Conservation (phyloP, 1,140 invertebrate species). For the Xylocopa sonorina region DNA sequence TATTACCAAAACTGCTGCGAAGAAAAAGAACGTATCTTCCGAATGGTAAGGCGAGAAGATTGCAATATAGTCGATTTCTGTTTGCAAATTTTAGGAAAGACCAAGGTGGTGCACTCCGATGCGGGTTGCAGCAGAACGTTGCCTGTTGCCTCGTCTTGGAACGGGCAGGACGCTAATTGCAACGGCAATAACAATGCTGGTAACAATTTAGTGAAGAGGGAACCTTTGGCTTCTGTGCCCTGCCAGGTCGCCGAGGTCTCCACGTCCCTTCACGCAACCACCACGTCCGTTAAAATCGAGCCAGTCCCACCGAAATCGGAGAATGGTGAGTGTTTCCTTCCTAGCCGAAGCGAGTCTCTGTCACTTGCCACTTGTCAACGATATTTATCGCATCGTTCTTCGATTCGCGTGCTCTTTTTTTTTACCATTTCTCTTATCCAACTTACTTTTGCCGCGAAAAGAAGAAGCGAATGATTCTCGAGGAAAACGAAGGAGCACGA, state of each 20-base stretch:
- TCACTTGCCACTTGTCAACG: too few relatives aligned
- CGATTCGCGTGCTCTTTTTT: too few relatives aligned
- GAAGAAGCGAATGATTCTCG: too few relatives aligned
- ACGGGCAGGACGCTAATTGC: conserved; percentile 68
- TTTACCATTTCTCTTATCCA: too few relatives aligned
- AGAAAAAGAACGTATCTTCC: background rate
- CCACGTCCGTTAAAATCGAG: conserved; percentile 79
- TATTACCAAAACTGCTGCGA: too few relatives aligned
- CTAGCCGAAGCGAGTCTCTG: too few relatives aligned
- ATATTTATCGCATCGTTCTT: too few relatives aligned
- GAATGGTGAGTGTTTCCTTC: conserved; percentile 72
- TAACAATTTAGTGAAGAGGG: conserved; percentile 82
- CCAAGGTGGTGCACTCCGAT: conserved; percentile 77
- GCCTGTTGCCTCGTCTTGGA: conserved; percentile 78
- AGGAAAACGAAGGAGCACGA: too few relatives aligned
- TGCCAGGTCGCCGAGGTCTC: conserved; percentile 87
- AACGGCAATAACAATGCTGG: conserved; percentile 58
- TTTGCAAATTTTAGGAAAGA: conserved; percentile 72
- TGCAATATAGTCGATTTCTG: background rate
- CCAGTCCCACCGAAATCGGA: conserved; percentile 77
- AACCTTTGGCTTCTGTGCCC: conserved; percentile 81
- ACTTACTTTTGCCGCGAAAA: too few relatives aligned
- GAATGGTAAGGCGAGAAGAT: background rate
- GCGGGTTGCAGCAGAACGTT: conserved; percentile 79
- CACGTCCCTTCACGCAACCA: conserved; percentile 83